These are phyloP conservation scores for Procambarus clarkii DNA, from an alignment of 1,140 invertebrate genomes.

Conservation along the genomic window DNA sequence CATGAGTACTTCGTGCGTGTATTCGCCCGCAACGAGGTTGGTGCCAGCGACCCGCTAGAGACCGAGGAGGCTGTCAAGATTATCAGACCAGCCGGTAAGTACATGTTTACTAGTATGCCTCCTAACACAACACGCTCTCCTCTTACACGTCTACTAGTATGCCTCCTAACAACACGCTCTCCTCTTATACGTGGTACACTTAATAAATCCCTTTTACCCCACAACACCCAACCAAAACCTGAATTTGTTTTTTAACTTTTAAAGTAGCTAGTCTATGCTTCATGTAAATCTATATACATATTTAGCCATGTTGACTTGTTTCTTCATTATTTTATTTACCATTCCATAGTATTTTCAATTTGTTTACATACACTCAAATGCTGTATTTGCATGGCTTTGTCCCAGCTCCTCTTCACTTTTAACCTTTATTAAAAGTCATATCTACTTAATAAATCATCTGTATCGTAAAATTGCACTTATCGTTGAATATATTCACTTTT, in stretches of 20 bases:
- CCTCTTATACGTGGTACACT: too few species aligned
- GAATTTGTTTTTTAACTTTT: too few species aligned
- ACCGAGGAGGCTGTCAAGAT: slow-evolving; percentile 94
- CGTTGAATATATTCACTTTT: neutral
- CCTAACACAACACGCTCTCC: neutral
- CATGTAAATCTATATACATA: neutral
- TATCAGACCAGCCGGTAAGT: slow-evolving; percentile 85
- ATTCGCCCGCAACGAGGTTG: slow-evolving; percentile 95
- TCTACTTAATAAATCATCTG: too few species aligned
- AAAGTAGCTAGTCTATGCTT: too few species aligned
- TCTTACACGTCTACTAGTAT: neutral
- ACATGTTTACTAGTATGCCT: neutral
- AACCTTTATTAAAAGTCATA: too few species aligned
- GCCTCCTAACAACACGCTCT: neutral
- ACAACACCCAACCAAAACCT: too few species aligned
- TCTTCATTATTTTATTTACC: neutral
- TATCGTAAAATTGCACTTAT: too few species aligned
- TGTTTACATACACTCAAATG: too few species aligned
- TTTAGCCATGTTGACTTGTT: neutral
- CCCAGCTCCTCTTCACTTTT: too few species aligned
- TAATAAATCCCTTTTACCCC: too few species aligned
- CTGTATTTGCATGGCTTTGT: too few species aligned
- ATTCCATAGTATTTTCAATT: neutral
- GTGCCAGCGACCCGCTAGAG: slow-evolving; percentile 94
- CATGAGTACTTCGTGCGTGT: slow-evolving; percentile 93